phyloP scores from a whole-genome alignment of 2,888 invertebrate genomes.

The Philonicus albiceps region DNA sequence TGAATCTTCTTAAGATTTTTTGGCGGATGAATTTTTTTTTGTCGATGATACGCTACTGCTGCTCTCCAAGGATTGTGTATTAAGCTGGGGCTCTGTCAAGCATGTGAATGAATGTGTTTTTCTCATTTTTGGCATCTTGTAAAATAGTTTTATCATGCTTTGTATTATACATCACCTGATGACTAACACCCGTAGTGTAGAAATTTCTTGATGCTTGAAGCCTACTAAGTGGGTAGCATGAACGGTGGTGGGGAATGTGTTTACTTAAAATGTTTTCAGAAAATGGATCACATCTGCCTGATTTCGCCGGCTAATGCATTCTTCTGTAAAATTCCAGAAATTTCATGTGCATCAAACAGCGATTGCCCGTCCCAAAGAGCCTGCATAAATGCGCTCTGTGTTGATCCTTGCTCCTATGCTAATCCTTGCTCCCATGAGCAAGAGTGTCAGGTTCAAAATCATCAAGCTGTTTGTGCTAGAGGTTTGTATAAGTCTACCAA shows the following conservation, averaged over 20 bases:
- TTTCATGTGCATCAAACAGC: constrained; percentile 79
- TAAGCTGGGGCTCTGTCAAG: not conserved
- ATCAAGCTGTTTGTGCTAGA: constrained; percentile 84
- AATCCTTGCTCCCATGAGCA: constrained; percentile 79
- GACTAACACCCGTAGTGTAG: constrained; percentile 14
- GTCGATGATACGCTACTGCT: constrained; percentile 2
- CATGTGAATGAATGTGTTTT: constrained; percentile 27
- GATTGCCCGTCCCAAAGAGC: constrained; percentile 81
- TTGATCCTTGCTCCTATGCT: constrained; percentile 79
- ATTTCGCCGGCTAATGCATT: not conserved
- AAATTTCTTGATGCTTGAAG: not conserved
- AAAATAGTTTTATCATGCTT: constrained; percentile 18
- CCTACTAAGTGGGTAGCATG: not conserved
- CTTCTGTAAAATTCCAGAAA: constrained; percentile 67
- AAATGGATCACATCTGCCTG: not conserved
- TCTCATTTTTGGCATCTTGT: constrained; percentile 5
- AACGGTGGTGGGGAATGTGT: not conserved
- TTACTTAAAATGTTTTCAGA: not conserved
- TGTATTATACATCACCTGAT: constrained; percentile 18
- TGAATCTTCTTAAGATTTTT: not conserved
- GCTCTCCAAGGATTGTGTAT: not conserved
- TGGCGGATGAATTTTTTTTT: not conserved
- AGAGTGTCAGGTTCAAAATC: constrained; percentile 82
- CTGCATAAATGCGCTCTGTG: constrained; percentile 80
- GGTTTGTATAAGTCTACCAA: constrained; percentile 64